Evolutionary conservation across 64 coral and sea anemone genomes (phyloP).

Genomic region (Actinia tenebrosa): DNA sequence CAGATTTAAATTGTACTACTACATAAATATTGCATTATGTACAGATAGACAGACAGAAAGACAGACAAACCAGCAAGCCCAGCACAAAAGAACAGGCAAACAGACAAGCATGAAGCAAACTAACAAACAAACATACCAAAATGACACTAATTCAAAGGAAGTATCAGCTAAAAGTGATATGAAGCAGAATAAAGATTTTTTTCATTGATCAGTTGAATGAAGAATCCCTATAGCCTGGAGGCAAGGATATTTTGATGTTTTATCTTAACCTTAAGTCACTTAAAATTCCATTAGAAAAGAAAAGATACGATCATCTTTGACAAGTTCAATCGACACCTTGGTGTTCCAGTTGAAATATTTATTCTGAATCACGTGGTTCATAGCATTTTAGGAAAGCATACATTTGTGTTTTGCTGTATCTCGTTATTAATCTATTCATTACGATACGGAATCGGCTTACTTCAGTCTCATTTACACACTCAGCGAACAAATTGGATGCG

Average conservation of each 20-base stretch:
- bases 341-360: background rate
- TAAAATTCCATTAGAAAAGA: slow-evolving; percentile 35
- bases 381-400: background rate
- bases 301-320: background rate
- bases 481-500: no score
- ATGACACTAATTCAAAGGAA: background rate
- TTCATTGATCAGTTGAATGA: background rate
- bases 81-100: background rate
- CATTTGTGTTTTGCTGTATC: no score
- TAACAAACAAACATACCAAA: background rate
- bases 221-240: background rate
- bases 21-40: background rate
- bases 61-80: background rate
- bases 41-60: no score
- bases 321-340: background rate
- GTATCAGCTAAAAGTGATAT: no score
- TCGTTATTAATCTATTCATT: background rate
- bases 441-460: no score
- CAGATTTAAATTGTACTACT: background rate
- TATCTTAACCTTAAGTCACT: slow-evolving; percentile 27
- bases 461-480: no score
- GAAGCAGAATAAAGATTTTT: background rate
- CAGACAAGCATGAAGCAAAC: background rate
- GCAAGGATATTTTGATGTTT: slow-evolving; percentile 8
- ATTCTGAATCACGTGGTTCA: background rate